Base-by-base conservation (phyloP, 2,888 invertebrate species). In the Drosophila robusta region DNA sequence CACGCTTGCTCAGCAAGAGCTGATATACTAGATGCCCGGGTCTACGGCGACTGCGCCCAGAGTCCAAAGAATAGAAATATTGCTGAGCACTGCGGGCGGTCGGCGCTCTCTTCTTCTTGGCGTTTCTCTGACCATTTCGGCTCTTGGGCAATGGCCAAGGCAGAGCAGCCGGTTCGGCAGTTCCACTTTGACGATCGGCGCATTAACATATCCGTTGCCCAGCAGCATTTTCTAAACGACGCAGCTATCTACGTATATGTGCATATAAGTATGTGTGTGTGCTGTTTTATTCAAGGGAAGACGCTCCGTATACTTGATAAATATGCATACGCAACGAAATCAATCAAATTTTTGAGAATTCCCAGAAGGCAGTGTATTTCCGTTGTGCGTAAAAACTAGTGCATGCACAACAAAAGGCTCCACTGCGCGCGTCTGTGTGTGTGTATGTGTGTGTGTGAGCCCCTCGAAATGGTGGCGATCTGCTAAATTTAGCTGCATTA, bases 151-250 rank as follows among this genome's bases (percentile, higher is more conserved):
- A 34, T 42, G 67, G 50, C 49, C 26, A 49, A 52, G 52, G 52
- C 49, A 39, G 44, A n/a, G 38, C 63, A 69, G 41, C 60, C 55
- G 46, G 42, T 34, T 47, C 49, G 57, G 14, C 89, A 91, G 91
- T 92, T 87, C 89, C 85, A 89, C 81, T 90, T 90, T 87, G 90
- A 81, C 91, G 89, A 91, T 91, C 89, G 92, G 78, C 84, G 87
- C 84, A 89, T 80, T 78, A 76, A 86, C 90, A 90, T 89, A 90
- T 85, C 90, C 90, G 90, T 90, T 89, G 90, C 89, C 91, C 91
- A 78, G 58, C 57, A 71, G 72, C 70, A 70, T 64, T 73, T 63
- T 14, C 18, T 51, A 22, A 44, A 22, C 32, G 26, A 16, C 36
- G 24, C 52, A 55, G 44, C 56, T 42, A 38, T 39, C 55, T 42